Evolutionary conservation across 2,797 vertebrate species (phyloP).

Genomic region (Aldrovandia affinis): DNA sequence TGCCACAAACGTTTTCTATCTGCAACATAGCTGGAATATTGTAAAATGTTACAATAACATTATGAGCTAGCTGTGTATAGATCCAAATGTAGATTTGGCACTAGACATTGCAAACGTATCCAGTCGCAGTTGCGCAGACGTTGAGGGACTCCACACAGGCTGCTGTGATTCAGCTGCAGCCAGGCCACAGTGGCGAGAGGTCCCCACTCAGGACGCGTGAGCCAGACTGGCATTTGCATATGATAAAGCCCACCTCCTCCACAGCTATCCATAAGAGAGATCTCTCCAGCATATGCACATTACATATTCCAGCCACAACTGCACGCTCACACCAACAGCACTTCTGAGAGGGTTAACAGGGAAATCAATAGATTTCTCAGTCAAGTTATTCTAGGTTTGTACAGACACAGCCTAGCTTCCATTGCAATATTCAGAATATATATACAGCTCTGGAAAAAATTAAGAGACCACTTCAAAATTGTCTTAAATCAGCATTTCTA

Average conservation of each 20-base stretch:
- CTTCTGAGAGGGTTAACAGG: conserved; percentile 26
- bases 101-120: too few relatives aligned
- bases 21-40: too few relatives aligned
- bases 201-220: background rate
- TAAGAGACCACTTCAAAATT: too few relatives aligned
- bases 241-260: conserved; percentile 10
- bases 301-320: background rate
- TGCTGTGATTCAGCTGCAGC: background rate
- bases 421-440: too few relatives aligned
- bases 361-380: conserved; percentile 12
- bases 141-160: background rate
- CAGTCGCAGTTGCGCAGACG: background rate
- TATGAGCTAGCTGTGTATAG: too few relatives aligned
- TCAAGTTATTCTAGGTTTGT: background rate
- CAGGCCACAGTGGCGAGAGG: background rate
- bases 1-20: too few relatives aligned
- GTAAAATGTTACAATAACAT: too few relatives aligned
- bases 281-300: background rate
- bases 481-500: too few relatives aligned
- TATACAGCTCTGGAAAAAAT: too few relatives aligned
- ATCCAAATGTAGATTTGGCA: too few relatives aligned
- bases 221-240: background rate
- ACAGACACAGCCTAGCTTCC: too few relatives aligned
- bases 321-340: conserved; percentile 10
- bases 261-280: background rate